Percentiles rank a stretch among this genome's conserved stretches.
phyloP scores from a whole-genome alignment of 23 tunicate species.

The Oikopleura albicans region DNA sequence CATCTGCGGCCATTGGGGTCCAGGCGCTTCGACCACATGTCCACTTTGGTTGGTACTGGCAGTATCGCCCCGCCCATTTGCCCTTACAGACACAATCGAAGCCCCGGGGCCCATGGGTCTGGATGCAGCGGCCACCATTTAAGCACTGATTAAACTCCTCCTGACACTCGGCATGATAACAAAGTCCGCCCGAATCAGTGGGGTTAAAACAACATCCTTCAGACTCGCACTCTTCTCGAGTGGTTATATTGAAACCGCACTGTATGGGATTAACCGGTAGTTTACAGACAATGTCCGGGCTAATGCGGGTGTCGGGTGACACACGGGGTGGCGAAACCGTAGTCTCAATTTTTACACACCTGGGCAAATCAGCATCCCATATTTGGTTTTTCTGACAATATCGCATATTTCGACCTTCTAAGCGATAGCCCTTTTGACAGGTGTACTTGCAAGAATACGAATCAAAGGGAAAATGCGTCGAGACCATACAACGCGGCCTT shows the following conservation, averaged over 20 bases:
- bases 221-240: neutral
- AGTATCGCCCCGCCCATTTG: constrained; percentile 32
- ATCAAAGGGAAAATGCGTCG: constrained; percentile 5
- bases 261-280: neutral
- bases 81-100: constrained; percentile 31
- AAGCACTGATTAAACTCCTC: neutral
- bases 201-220: constrained; percentile 1
- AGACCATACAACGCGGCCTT: constrained; percentile 5
- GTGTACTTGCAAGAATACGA: constrained; percentile 9
- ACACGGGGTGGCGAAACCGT: neutral
- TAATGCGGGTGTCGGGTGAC: neutral
- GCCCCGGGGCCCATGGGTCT: neutral
- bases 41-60: constrained; percentile 34
- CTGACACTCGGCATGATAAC: neutral
- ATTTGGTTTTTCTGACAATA: neutral
- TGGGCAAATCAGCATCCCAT: neutral
- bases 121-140: constrained; percentile 13
- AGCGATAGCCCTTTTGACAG: neutral
- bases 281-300: neutral
- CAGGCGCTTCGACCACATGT: constrained; percentile 29
- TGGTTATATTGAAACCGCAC: neutral
- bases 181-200: neutral
- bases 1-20: neutral
- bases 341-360: neutral
- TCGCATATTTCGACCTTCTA: constrained; percentile 16